These are phyloP conservation scores for Notolabrus celidotus DNA, from an alignment of 2,797 vertebrate genomes.

Conservation along the genomic window DNA sequence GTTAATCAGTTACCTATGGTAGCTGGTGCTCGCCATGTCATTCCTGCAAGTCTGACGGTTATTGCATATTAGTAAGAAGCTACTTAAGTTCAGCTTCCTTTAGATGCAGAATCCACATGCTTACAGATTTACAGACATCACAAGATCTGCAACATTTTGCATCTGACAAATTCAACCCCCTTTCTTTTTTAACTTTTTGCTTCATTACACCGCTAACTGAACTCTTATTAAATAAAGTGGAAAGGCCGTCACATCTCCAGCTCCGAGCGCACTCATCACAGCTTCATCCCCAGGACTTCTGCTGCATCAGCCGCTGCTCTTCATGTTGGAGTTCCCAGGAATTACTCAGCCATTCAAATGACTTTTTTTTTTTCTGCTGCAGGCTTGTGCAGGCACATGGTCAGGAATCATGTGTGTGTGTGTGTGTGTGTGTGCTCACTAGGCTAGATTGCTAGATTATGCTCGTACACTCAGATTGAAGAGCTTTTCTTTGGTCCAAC, in stretches of 20 bases:
- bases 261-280: slow-evolving; percentile 29
- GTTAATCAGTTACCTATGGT: too few species aligned
- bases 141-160: neutral
- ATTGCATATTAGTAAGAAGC: too few species aligned
- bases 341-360: slow-evolving; percentile 47
- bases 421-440: neutral
- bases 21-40: too few species aligned
- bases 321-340: slow-evolving; percentile 30
- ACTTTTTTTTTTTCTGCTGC: slow-evolving; percentile 24
- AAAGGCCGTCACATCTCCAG: slow-evolving; percentile 34
- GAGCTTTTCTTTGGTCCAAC: slow-evolving; percentile 9
- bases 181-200: neutral
- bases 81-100: too few species aligned
- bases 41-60: too few species aligned
- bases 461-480: slow-evolving; percentile 39
- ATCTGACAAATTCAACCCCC: neutral
- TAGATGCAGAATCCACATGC: neutral
- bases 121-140: neutral
- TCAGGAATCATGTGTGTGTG: slow-evolving; percentile 9
- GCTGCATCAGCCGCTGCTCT: slow-evolving; percentile 27
- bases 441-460: slow-evolving; percentile 22
- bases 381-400: slow-evolving; percentile 25
- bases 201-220: neutral
- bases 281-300: slow-evolving; percentile 37
- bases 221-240: slow-evolving; percentile 21